Base-by-base conservation (phyloP, 2,797 vertebrate genomes). In the Acomys russatus region DNA sequence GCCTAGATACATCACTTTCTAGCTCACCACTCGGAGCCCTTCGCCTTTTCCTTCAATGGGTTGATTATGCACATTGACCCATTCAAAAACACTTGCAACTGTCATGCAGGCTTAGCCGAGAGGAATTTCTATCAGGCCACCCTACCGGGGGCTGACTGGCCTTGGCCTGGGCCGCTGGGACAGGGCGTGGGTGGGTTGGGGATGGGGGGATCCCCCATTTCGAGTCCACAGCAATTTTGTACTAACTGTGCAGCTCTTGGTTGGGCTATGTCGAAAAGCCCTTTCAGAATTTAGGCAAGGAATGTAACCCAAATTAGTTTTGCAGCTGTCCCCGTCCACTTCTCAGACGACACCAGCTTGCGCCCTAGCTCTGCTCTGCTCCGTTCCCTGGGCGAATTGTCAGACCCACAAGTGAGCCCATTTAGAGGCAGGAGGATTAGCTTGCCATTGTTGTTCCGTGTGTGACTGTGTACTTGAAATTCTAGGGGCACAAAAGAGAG, bases 241-340 rank as follows among this genome's bases (percentile, higher is more conserved):
- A n/a, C 83, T 71, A 93, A 87, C 77, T 87, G 91, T 94, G 95
- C 3, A 82, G 95, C 92, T 95, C 78, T 63, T 64, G 88, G 78
- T 80, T 88, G 70, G 88, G 91, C 96, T 94, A n/a, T 93, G 95
- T 85, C 90, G 51, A 96, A 94, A 95, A 97, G 96, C 94, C 91
- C 95, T 94, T 95, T 96, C 95, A 96, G 97, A 95, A 97, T 97
- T 96, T 96, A 97, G 79, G 94, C 88, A 85, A 94, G 95, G 97
- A 97, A 97, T 97, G 94, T 88, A 92, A 97, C 96, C 96, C 96
- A 95, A 95, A 97, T 97, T 96, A 94, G 96, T 97, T 95, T 92
- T 97, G 97, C 96, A 96, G 97, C 96, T 97, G 97, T 97, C 96
- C 87, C 85, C 78, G 78, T 80, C 91, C 93, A 61, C 54, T 14